Percentiles rank a stretch among this genome's conserved stretches.
phyloP scores from a whole-genome alignment of 2,113 vertebrate species.

The Callipepla squamata region DNA sequence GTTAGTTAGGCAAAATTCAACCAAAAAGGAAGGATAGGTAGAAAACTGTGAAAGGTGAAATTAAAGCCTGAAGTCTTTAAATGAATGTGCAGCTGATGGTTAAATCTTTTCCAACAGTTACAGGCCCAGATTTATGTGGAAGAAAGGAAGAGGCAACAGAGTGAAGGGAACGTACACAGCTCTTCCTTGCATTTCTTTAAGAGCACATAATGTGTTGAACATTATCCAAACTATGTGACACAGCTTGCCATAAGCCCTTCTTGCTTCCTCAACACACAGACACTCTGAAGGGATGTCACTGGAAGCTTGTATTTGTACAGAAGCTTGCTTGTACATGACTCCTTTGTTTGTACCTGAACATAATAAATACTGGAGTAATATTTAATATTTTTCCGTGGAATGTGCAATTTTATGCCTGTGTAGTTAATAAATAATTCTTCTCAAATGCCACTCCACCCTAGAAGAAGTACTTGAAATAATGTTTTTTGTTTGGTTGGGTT shows the following conservation, averaged over 20 bases:
- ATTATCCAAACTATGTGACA: not conserved
- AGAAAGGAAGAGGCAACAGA: not conserved
- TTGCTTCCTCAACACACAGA: not conserved
- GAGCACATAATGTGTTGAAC: not conserved
- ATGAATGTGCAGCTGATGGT: rapidly evolving
- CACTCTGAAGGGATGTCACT: not conserved
- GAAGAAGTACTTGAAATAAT: not conserved
- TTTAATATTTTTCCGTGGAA: not conserved
- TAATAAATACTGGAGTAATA: not conserved
- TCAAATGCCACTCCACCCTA: not conserved
- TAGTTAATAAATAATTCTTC: not conserved
- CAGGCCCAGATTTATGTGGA: not conserved
- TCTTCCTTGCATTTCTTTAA: not conserved
- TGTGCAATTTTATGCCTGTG: not conserved
- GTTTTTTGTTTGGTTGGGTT: not conserved
- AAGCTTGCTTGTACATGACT: not conserved
- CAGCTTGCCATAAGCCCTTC: not conserved
- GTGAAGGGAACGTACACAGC: not conserved
- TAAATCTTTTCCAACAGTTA: not conserved
- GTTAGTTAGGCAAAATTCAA: not conserved
- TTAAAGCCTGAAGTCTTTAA: not conserved
- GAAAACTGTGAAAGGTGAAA: not conserved
- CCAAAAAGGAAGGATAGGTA: not conserved
- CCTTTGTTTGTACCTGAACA: not conserved
- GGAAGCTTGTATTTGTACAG: not conserved